Base-by-base conservation (phyloP, 2,888 invertebrate species). In the Eulithis prunata region DNA sequence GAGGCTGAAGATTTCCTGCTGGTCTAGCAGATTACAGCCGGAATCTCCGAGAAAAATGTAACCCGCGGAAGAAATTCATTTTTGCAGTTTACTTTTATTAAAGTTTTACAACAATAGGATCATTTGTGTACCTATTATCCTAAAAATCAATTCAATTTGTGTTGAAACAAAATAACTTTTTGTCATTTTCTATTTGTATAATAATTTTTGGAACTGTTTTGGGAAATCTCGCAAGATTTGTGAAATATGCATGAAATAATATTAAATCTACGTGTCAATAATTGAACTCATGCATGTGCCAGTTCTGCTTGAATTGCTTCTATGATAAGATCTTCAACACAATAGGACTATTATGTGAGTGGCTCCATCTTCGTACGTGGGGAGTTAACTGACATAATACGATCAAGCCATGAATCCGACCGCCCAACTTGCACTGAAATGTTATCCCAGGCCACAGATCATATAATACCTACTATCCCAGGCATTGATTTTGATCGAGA, bases 1-100 rank as follows among this genome's bases (percentile, higher is more conserved):
- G 86, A 83, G 87, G 82, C 88, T 86, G 86, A 87, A 89, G 88
- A 89, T 88, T 90, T 90, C 88, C 88, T 89, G 87, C 87, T 88
- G 84, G 81, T 85, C 84, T 80, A 86, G 88, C 86, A 89, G 89
- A 89, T 89, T 89, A 89, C 87, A 80, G 75, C 75, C 84, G 81
- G 85, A 85, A 85, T 86, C 87, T 85, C 84, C 68, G 81, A 84
- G 84, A 83, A 88, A 87, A 89, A 88, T 86, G 81, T 87, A 78
- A 81, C 83, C 84, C 79, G 71, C 78, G 74, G 75, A 75, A 75
- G 71, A 78, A 81, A 82, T 85, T 84, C 78, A 85, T 85, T 88
- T 86, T 83, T 83, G 81, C 81, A 78, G 81, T 76, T 84, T 81
- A 80, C 78, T 83, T 85, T 83, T 77, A n/a, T 43, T 38, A 54